A percentile compares a stretch with the other conserved stretches of the same genome.
phyloP scores from a whole-genome alignment of 2,797 vertebrate species.

The Xenopus petersii region DNA sequence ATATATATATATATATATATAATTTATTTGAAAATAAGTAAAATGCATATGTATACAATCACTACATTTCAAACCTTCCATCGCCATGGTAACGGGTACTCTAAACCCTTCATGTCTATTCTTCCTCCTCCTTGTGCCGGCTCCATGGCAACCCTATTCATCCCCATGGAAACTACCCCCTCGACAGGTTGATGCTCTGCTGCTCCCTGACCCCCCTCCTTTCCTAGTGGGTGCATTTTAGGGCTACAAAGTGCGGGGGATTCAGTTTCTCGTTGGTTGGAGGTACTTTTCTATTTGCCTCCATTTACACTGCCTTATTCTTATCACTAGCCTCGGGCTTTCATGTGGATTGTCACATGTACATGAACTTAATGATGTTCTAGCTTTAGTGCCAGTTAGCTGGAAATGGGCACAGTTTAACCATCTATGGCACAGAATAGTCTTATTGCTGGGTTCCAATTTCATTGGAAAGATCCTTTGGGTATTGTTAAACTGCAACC shows the following conservation, averaged over 20 bases:
- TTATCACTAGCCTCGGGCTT: neutral
- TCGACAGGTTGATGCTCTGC: constrained; percentile 19
- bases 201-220: constrained; percentile 15
- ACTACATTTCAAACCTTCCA: neutral
- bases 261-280: constrained; percentile 26
- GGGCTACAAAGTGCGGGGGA: constrained; percentile 42
- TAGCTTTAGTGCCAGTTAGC: neutral
- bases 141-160: constrained; percentile 63
- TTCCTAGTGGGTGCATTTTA: constrained; percentile 34
- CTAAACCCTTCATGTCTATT: constrained; percentile 18
- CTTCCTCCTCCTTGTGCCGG: constrained; percentile 52
- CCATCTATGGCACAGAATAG: neutral
- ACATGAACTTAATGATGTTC: constrained; percentile 10
- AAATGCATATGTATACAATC: neutral
- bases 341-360: constrained; percentile 26
- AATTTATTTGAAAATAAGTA: too few species aligned
- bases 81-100: constrained; percentile 38
- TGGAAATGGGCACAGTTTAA: neutral
- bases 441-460: too few species aligned
- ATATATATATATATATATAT: too few species aligned
- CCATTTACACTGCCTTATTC: constrained; percentile 3
- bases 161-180: constrained; percentile 48
- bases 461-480: too few species aligned
- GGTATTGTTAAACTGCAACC: too few species aligned
- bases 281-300: neutral